A percentile compares a stretch with the other conserved stretches of the same genome.
Evolutionary conservation across 2,888 invertebrate genomes (phyloP).

Genomic region (Fragum whitleyi): DNA sequence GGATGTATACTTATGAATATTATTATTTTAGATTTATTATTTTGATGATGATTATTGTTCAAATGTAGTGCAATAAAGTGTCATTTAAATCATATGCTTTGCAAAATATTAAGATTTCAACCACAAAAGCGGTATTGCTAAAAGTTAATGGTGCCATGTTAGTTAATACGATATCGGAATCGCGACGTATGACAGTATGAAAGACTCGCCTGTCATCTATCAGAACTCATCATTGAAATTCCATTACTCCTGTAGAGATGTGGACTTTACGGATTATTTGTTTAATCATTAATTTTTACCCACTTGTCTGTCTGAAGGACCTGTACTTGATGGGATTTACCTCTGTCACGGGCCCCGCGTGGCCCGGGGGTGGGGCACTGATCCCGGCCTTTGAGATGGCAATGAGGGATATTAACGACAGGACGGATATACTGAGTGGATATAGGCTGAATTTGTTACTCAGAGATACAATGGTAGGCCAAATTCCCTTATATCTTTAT

Average conservation of each 20-base stretch:
- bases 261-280: not conserved
- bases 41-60: too few relatives aligned
- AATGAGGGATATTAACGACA: constrained; percentile 12
- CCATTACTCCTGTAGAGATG: not conserved
- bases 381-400: constrained; percentile 33
- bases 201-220: not conserved
- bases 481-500: too few relatives aligned
- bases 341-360: constrained; percentile 8
- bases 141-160: not conserved
- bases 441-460: constrained; percentile 7
- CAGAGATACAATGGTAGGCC: constrained; percentile 28
- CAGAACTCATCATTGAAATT: not conserved
- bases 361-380: constrained; percentile 26
- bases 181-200: not conserved
- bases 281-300: not conserved
- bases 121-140: not conserved
- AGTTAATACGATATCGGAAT: not conserved
- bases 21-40: too few relatives aligned
- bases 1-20: too few relatives aligned
- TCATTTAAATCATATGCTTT: too few relatives aligned
- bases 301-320: constrained; percentile 4
- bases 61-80: too few relatives aligned
- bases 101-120: too few relatives aligned
- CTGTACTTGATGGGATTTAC: constrained; percentile 17
- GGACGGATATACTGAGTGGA: constrained; percentile 12